Evolutionary conservation across 2,113 vertebrate species (phyloP).

Genomic region (Tragulus kanchil): DNA sequence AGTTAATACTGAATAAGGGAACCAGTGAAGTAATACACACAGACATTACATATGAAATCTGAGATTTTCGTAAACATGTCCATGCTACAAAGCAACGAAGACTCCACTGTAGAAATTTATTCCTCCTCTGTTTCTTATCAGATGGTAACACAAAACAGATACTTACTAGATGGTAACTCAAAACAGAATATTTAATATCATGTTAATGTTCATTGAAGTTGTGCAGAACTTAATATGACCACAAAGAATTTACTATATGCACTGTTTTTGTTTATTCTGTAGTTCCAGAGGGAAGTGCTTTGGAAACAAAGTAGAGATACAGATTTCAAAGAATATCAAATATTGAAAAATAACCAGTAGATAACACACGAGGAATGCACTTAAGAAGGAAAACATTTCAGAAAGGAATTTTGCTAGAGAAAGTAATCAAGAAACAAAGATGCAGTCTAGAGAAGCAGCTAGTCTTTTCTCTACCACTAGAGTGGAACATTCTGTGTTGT

Average conservation of each 20-base stretch:
- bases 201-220: conserved; percentile 34
- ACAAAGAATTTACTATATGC: neutral
- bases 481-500: neutral
- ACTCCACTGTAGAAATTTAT: neutral
- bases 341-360: conserved; percentile 68
- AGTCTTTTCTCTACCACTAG: neutral
- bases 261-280: conserved; percentile 41
- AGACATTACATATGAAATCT: neutral
- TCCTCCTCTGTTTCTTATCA: neutral
- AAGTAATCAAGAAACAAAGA: conserved; percentile 38
- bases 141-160: neutral
- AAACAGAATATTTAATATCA: neutral
- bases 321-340: conserved; percentile 67
- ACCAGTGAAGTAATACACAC: neutral
- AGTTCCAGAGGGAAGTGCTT: conserved; percentile 53
- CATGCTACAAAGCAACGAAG: neutral
- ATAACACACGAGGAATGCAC: neutral
- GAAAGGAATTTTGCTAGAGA: neutral
- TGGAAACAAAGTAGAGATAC: conserved; percentile 46
- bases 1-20: neutral
- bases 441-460: neutral
- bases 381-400: conserved; percentile 58
- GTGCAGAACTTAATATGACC: conserved; percentile 15
- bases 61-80: neutral
- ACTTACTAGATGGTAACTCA: neutral